A percentile compares a stretch with the other conserved stretches of the same genome.
Evolutionary conservation across 2,888 invertebrate genomes (phyloP).

Genomic region (Lordiphosa andalusiaca): DNA sequence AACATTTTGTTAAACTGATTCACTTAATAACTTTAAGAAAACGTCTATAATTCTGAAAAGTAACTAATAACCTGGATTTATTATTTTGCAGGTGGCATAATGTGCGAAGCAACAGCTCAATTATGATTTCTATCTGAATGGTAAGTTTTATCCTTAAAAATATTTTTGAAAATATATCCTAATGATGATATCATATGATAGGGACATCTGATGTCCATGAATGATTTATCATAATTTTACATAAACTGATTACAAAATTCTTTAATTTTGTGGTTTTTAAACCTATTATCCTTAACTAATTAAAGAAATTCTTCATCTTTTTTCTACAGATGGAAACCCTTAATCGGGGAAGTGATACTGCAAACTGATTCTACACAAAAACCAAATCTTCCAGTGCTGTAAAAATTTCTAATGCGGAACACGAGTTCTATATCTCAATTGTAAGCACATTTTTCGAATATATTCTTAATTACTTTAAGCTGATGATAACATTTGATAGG

Average conservation of each 20-base stretch:
- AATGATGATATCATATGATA: constrained; percentile 48
- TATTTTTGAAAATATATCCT: neutral
- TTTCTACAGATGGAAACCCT: no score
- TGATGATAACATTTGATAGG: constrained; percentile 45
- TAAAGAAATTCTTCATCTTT: neutral
- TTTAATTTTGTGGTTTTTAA: neutral
- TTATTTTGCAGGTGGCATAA: neutral
- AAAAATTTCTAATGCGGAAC: no score
- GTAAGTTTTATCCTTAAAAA: neutral
- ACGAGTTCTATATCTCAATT: neutral
- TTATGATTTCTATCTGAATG: neutral
- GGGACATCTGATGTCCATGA: constrained; percentile 51
- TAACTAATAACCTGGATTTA: neutral
- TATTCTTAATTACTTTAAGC: neutral
- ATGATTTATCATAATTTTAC: constrained; percentile 39
- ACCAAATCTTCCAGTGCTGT: no score
- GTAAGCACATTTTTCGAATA: neutral
- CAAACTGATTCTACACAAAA: no score
- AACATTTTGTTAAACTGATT: constrained; percentile 28
- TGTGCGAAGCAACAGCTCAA: neutral
- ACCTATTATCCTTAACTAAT: neutral
- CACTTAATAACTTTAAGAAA: neutral
- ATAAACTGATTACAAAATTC: constrained; percentile 12
- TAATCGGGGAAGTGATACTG: no score
- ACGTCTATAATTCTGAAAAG: neutral